These are phyloP conservation scores for Tragopan temminckii DNA, from an alignment of 2,797 vertebrate species.

Conservation along the genomic window DNA sequence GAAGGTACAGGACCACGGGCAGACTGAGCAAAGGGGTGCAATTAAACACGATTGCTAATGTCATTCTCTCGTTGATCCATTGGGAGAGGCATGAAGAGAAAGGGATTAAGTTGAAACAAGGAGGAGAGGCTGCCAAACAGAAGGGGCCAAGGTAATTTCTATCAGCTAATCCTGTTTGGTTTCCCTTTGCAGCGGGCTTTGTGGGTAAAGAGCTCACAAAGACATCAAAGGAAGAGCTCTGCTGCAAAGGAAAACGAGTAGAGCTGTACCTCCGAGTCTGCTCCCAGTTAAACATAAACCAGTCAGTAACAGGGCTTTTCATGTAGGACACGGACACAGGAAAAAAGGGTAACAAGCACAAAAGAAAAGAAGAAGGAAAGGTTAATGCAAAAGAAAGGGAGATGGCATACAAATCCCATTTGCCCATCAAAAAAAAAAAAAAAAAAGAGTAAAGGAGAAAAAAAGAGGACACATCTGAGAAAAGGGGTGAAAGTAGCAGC, in stretches of 20 bases:
- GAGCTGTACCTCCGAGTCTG: not conserved
- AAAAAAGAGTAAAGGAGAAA: not conserved
- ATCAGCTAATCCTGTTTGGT: conserved; percentile 74
- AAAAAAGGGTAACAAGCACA: conserved; percentile 15
- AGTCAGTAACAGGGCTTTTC: conserved; percentile 7
- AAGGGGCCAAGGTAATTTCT: conserved; percentile 67
- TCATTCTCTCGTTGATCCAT: conserved; percentile 10
- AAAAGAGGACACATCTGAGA: not conserved
- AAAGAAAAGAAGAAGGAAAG: not conserved
- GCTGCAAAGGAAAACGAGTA: conserved; percentile 24
- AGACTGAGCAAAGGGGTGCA: not conserved
- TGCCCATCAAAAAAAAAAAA: not conserved
- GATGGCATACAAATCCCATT: conserved; percentile 1
- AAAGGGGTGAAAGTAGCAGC: not conserved
- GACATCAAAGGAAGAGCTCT: conserved; percentile 73
- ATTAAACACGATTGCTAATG: not conserved
- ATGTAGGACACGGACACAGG: not conserved
- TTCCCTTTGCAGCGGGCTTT: conserved; percentile 56
- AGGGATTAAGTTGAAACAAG: conserved; percentile 61
- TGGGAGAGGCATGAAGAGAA: not conserved
- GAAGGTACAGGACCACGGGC: not conserved
- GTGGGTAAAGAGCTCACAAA: conserved; percentile 62
- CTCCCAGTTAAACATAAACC: conserved; percentile 51
- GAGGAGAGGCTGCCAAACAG: conserved; percentile 43
- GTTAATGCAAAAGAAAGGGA: not conserved